These are phyloP conservation scores for Harpalus rufipes DNA, from an alignment of 2,888 invertebrate species.

Conservation along the genomic window DNA sequence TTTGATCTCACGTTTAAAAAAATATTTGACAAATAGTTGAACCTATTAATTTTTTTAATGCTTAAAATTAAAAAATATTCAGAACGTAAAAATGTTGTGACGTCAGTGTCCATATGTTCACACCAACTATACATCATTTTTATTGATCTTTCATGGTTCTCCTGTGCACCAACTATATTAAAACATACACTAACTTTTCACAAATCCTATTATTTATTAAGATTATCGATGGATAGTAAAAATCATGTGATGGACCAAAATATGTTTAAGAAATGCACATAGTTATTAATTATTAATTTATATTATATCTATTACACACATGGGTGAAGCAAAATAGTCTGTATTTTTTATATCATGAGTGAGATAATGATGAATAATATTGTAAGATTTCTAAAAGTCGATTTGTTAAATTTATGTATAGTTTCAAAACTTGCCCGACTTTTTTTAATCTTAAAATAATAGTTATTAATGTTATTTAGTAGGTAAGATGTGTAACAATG, in stretches of 20 bases:
- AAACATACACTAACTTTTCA: neutral
- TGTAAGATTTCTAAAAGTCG: constrained; percentile 11
- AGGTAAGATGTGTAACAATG: constrained; percentile 36
- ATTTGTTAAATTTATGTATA: constrained; percentile 10
- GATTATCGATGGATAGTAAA: constrained; percentile 32
- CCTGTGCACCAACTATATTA: too few relatives aligned
- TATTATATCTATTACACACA: constrained; percentile 23
- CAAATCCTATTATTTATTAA: constrained; percentile 18
- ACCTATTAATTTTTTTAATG: too few relatives aligned
- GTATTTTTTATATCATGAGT: constrained; percentile 47
- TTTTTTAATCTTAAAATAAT: neutral
- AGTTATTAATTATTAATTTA: constrained; percentile 28
- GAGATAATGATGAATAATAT: constrained; percentile 8
- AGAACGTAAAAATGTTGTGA: too few relatives aligned
- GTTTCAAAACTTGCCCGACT: neutral
- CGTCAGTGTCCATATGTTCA: too few relatives aligned
- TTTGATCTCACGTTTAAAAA: neutral
- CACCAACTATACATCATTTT: too few relatives aligned
- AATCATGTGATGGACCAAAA: constrained; percentile 45
- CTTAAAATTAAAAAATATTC: too few relatives aligned
- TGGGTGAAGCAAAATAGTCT: constrained; percentile 2
- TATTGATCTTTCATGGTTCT: too few relatives aligned
- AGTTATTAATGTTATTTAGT: constrained; percentile 44
- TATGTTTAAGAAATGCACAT: constrained; percentile 32
- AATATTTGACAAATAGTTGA: neutral